Evolutionary conservation across 53 echinoderm and acorn worm species (phyloP).

Genomic region (Mesocentrotus franciscanus): DNA sequence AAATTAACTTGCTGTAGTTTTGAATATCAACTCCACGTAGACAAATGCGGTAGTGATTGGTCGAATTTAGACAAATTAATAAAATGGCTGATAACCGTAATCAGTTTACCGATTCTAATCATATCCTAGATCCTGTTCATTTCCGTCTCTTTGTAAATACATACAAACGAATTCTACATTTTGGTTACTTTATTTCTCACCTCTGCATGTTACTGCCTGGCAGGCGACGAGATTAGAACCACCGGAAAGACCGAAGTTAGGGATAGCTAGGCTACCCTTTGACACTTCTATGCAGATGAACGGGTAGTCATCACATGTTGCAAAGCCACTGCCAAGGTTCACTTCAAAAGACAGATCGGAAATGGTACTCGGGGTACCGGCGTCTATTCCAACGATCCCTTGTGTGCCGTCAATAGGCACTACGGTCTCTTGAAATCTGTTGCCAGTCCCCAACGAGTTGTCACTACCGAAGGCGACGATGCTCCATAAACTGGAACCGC

Average conservation of each 20-base stretch:
- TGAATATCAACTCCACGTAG: no score
- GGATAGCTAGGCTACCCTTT: not conserved
- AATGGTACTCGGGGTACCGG: constrained; percentile 48
- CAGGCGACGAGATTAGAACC: not conserved
- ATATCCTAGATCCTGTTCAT: not conserved
- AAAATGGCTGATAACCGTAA: no score
- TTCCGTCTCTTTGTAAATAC: not conserved
- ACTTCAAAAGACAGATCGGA: constrained; percentile 11
- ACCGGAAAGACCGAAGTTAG: constrained; percentile 40
- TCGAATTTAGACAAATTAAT: no score
- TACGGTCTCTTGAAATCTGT: constrained; percentile 45
- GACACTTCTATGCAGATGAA: constrained; percentile 44
- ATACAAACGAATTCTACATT: no score
- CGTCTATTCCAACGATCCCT: constrained; percentile 36
- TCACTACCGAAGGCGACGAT: constrained; percentile 75
- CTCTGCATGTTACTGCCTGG: constrained; percentile 16
- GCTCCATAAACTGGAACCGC: constrained; percentile 73
- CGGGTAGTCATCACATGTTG: constrained; percentile 20
- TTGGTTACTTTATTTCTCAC: not conserved
- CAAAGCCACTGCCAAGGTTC: not conserved
- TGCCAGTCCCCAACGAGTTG: constrained; percentile 67
- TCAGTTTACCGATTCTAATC: not conserved
- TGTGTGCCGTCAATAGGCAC: constrained; percentile 56
- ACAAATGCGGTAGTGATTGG: no score
- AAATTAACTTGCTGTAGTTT: no score